Conservation (phyloP, 2,888 invertebrate species). For the Euzophera pinguis region DNA sequence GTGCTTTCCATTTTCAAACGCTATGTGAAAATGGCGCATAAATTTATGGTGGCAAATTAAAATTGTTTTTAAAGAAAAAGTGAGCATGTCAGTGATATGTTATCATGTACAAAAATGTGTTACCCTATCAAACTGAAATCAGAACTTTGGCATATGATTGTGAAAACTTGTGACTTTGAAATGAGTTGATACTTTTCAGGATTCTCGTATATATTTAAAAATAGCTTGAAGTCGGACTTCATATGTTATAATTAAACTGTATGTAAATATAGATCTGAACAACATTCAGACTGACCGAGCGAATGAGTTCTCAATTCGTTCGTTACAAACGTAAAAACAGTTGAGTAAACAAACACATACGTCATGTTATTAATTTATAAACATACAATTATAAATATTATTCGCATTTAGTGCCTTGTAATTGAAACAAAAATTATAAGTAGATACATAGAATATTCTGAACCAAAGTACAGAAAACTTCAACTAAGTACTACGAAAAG, state of each 20-base stretch:
- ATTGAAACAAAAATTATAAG: background rate
- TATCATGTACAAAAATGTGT: background rate
- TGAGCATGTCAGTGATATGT: background rate
- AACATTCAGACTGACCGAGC: slow-evolving; percentile 17
- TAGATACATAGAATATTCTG: background rate
- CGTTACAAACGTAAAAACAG: slow-evolving; percentile 8
- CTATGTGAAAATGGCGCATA: slow-evolving; percentile 5
- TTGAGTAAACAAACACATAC: slow-evolving; percentile 21
- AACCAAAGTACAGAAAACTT: too few relatives aligned
- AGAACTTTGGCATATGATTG: background rate
- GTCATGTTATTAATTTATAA: background rate
- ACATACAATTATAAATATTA: background rate
- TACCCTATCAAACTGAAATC: background rate
- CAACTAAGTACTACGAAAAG: too few relatives aligned
- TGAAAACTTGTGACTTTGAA: slow-evolving; percentile 4
- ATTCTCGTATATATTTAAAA: slow-evolving; percentile 26
- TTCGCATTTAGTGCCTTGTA: too few relatives aligned
- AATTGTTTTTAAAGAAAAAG: background rate
- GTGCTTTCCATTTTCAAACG: slow-evolving; percentile 18
- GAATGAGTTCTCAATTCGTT: slow-evolving; percentile 12
- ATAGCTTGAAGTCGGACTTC: slow-evolving; percentile 34
- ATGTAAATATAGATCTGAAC: slow-evolving; percentile 45
- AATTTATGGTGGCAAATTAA: too few relatives aligned
- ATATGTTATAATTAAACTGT: slow-evolving; percentile 45
- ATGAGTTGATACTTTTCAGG: slow-evolving; percentile 23